Conservation (phyloP, 1,140 invertebrate species). For the Condylostylus longicornis region DNA sequence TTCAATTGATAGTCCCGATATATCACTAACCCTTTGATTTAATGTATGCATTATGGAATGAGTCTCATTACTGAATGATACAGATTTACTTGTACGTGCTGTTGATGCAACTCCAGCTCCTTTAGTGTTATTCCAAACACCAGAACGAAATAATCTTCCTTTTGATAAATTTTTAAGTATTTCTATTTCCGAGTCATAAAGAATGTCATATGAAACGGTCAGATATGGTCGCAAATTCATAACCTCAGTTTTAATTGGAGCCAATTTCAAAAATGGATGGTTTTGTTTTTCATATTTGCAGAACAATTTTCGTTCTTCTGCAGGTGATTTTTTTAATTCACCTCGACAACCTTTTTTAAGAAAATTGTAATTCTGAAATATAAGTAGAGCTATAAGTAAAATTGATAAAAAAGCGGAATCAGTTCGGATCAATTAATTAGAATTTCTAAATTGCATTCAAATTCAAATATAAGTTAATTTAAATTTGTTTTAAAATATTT, state of each 20-base stretch:
- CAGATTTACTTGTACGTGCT: conserved; percentile 95
- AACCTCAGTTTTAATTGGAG: conserved; percentile 84
- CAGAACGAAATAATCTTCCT: conserved; percentile 82
- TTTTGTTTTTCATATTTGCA: conserved; percentile 67
- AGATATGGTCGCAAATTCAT: conserved; percentile 71
- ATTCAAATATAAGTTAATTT: no score
- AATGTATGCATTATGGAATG: conserved; percentile 59
- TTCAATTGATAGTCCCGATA: conserved; percentile 69
- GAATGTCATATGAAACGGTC: conserved; percentile 76
- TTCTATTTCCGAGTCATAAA: conserved; percentile 80
- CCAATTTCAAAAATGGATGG: conserved; percentile 62
- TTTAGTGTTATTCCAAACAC: conserved; percentile 89
- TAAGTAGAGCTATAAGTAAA: no score
- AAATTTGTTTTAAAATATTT: no score
- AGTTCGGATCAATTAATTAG: no score
- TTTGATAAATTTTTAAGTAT: conserved; percentile 72
- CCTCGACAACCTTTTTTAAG: no score
- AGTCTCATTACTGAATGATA: conserved; percentile 81
- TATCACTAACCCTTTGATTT: conserved; percentile 54
- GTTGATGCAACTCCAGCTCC: conserved; percentile 83
- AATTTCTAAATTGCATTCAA: no score
- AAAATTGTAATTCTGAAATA: no score
- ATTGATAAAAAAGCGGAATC: no score
- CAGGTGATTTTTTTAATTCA: conserved; percentile 50
- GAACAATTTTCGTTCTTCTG: conserved; percentile 38